Evolutionary conservation across 2,113 vertebrate species (phyloP).

Genomic region (Marcusenius ussheri): DNA sequence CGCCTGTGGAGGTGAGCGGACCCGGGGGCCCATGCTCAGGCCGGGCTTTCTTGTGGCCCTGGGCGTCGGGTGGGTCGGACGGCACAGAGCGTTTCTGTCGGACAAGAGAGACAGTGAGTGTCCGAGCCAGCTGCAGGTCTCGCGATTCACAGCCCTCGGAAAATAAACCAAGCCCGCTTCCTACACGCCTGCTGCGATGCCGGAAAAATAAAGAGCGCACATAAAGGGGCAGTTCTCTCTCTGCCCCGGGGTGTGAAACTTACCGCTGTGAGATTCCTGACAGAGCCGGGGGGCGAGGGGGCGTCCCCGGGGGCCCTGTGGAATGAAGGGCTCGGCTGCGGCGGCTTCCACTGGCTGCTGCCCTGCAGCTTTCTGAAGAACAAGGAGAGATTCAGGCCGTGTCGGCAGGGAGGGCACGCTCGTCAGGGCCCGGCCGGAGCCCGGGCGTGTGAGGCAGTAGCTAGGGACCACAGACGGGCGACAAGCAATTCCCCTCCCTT

Average conservation of each 20-base stretch:
- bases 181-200: neutral
- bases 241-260: constrained; percentile 22
- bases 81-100: constrained; percentile 61
- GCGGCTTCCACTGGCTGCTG: constrained; percentile 57
- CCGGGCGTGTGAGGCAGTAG: neutral
- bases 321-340: constrained; percentile 61
- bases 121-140: neutral
- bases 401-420: neutral
- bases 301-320: constrained; percentile 60
- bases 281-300: constrained; percentile 60
- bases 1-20: constrained; percentile 44
- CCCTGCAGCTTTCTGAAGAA: constrained; percentile 61
- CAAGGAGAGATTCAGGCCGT: constrained; percentile 10
- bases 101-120: neutral
- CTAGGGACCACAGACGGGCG: neutral
- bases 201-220: neutral
- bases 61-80: constrained; percentile 46
- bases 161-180: neutral
- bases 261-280: constrained; percentile 62
- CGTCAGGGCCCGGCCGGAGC: neutral
- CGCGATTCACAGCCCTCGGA: neutral
- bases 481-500: neutral
- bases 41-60: constrained; percentile 59
- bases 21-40: constrained; percentile 47
- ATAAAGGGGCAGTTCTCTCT: neutral